Base-by-base conservation (phyloP, 2,888 invertebrate genomes). In the Ametastegia equiseti region DNA sequence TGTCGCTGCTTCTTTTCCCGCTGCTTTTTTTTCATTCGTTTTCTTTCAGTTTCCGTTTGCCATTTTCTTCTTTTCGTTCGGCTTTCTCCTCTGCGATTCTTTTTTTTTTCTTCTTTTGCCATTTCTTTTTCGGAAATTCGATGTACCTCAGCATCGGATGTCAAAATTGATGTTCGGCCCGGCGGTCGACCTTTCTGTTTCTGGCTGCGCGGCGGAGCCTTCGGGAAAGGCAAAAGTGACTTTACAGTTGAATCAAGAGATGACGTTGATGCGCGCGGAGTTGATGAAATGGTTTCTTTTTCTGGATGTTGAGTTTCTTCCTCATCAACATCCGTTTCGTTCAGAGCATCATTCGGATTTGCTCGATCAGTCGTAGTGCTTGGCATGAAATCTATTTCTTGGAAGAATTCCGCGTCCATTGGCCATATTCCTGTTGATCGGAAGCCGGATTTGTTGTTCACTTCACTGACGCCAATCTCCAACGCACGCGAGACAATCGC, bases 381-480 rank as follows among this genome's bases (percentile, higher is more conserved):
- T 36, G 86, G 80, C 80, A 86, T 77, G 75, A 87, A 89, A 82
- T 89, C 87, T 27, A 83, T 82, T 30, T 89, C 88, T 63, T 85
- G 83, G 69, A 90, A 89, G 77, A 87, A 83, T 78, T 88, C 81
- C 39, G 86, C 81, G 83, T 90, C 86, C 60, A 87, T 88, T 73
- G 89, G 88, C 78, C 83, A 88, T 50, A 88, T 89, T 30, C 88
- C 90, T 42, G 86, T 84, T 77, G 85, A 83, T 81, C 79, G 67
- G 81, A 89, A 90, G 71, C 87, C 88, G 23, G 84, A 82, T 83
- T 83, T 85, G 88, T 92, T 88, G 86, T 92, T 84, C 87, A 88
- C 82, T 15, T 92, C 92, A 6, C 86, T 89, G 83, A 88, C 87
- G n/a, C 87, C 86, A 71, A 86, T 84, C 73, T 84, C 83, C 81